Percentiles rank a stretch among this genome's conserved stretches.
phyloP scores from a whole-genome alignment of 2,113 vertebrate genomes.

The Tichodroma muraria region DNA sequence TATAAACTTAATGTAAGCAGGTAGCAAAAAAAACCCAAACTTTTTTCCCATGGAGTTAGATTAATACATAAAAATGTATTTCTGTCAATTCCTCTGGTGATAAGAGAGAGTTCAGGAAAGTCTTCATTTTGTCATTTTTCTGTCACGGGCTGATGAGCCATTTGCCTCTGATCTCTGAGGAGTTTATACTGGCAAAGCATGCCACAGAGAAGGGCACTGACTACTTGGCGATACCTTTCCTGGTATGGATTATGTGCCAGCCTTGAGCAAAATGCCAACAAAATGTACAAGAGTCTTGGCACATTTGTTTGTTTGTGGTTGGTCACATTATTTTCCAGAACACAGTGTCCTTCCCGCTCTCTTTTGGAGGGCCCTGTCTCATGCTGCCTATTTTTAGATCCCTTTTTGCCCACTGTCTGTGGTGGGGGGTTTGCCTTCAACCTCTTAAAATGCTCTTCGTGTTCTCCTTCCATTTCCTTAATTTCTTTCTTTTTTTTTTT shows the following conservation, averaged over 20 bases:
- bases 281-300: constrained; percentile 44
- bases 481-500: background rate
- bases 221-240: constrained; percentile 7
- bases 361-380: background rate
- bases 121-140: background rate
- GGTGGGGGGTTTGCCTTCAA: background rate
- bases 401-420: background rate
- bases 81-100: background rate
- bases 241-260: background rate
- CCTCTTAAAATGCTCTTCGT: constrained; percentile 11
- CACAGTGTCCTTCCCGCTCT: constrained; percentile 27
- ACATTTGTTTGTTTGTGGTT: background rate
- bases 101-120: background rate
- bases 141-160: background rate
- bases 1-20: background rate
- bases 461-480: constrained; percentile 6
- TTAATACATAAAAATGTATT: background rate
- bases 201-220: background rate
- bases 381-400: constrained; percentile 44
- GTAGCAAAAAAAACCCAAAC: background rate
- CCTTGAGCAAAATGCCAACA: constrained; percentile 22
- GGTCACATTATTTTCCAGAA: constrained; percentile 39
- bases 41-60: background rate
- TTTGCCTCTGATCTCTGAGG: background rate
- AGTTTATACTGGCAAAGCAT: background rate